Evolutionary conservation across 2,797 vertebrate species (phyloP).

Genomic region (Craterocephalus amniculus): DNA sequence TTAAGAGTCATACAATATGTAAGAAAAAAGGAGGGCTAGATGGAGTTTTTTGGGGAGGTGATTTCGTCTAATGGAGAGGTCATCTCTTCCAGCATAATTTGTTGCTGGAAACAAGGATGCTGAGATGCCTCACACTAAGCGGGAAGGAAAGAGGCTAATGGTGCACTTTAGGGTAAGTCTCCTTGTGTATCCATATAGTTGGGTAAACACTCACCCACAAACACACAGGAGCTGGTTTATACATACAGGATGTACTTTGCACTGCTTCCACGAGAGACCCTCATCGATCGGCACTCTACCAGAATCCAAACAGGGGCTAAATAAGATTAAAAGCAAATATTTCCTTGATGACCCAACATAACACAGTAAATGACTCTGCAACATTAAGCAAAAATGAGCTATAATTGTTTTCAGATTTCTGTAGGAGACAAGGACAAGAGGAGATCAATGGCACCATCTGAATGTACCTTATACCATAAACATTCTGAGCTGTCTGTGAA

Average conservation of each 20-base stretch:
- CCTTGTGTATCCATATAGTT: conserved; percentile 40
- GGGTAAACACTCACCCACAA: conserved; percentile 42
- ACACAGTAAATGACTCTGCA: neutral
- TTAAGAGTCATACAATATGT: too few relatives aligned
- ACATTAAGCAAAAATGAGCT: neutral
- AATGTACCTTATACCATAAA: neutral
- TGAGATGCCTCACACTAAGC: conserved; percentile 47
- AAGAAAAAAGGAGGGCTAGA: too few relatives aligned
- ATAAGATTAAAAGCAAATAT: conserved; percentile 37
- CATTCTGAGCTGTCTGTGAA: neutral
- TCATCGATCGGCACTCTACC: conserved; percentile 43
- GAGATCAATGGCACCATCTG: neutral
- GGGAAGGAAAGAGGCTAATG: conserved; percentile 59
- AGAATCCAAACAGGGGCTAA: neutral
- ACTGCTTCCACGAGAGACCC: conserved; percentile 27
- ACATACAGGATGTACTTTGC: conserved; percentile 67
- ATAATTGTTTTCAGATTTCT: conserved; percentile 4
- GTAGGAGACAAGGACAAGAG: neutral
- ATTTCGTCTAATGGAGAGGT: conserved; percentile 41
- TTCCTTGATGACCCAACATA: neutral
- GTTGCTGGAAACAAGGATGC: conserved; percentile 42
- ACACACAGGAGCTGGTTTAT: conserved; percentile 25
- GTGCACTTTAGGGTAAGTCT: conserved; percentile 65
- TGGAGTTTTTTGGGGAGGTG: neutral
- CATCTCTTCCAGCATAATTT: conserved; percentile 35